Evolutionary conservation across 2,888 invertebrate genomes (phyloP).

Genomic region (Philereme vetulata): DNA sequence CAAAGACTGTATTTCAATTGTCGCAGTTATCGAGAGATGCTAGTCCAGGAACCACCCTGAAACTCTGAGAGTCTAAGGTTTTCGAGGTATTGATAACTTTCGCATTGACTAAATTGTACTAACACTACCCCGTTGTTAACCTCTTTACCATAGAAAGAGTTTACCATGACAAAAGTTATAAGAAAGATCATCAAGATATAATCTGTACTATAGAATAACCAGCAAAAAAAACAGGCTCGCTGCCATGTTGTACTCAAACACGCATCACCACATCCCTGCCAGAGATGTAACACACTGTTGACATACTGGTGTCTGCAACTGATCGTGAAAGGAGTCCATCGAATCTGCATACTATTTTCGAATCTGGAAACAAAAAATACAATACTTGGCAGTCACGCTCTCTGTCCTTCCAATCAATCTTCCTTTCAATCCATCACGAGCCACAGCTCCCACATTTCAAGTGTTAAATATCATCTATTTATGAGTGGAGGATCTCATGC

Average conservation of each 20-base stretch:
- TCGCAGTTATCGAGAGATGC: slow-evolving; percentile 61
- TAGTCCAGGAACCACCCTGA: slow-evolving; percentile 27
- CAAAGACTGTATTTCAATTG: slow-evolving; percentile 57
- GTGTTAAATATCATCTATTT: slow-evolving; percentile 1
- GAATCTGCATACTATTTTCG: slow-evolving; percentile 32
- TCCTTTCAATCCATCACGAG: slow-evolving; percentile 56
- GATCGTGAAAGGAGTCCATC: slow-evolving; percentile 33
- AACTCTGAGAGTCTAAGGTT: slow-evolving; percentile 88
- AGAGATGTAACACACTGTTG: too few species aligned
- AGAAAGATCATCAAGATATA: slow-evolving; percentile 33
- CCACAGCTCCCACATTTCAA: slow-evolving; percentile 1
- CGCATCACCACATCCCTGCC: neutral
- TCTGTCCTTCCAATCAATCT: slow-evolving; percentile 67
- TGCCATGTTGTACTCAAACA: slow-evolving; percentile 4
- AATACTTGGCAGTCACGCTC: slow-evolving; percentile 55
- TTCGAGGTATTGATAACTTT: slow-evolving; percentile 90
- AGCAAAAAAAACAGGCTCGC: slow-evolving; percentile 9
- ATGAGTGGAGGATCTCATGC: slow-evolving; percentile 64
- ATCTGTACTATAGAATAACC: slow-evolving; percentile 1
- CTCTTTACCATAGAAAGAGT: slow-evolving; percentile 57
- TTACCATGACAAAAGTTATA: too few species aligned
- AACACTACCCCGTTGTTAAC: slow-evolving; percentile 55
- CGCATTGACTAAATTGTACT: slow-evolving; percentile 56
- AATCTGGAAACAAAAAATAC: neutral
- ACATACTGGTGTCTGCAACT: neutral